These are phyloP conservation scores for Hippoglossus hippoglossus DNA, from an alignment of 2,797 vertebrate genomes.

Conservation along the genomic window DNA sequence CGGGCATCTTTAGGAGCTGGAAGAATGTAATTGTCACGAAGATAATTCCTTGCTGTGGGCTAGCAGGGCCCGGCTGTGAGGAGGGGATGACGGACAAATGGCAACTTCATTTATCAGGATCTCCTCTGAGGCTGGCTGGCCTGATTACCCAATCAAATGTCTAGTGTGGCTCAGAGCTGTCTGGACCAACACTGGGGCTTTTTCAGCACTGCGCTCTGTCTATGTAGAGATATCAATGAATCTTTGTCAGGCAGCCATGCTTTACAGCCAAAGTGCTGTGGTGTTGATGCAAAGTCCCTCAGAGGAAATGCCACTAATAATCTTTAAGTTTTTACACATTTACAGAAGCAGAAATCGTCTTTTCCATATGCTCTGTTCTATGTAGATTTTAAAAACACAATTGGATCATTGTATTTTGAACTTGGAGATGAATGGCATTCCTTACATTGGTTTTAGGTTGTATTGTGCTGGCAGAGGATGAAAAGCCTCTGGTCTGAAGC, in stretches of 20 bases:
- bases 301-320: constrained; percentile 30
- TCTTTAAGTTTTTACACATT: constrained; percentile 26
- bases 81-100: constrained; percentile 59
- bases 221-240: constrained; percentile 69
- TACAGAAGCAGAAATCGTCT: not conserved
- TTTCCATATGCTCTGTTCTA: constrained; percentile 24
- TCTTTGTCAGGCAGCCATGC: constrained; percentile 51
- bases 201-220: constrained; percentile 43
- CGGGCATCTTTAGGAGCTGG: constrained; percentile 59
- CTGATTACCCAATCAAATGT: constrained; percentile 75
- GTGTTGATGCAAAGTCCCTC: constrained; percentile 39
- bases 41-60: constrained; percentile 63
- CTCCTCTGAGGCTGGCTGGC: constrained; percentile 54
- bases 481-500: constrained; percentile 68
- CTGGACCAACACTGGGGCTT: constrained; percentile 49
- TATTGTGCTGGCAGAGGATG: constrained; percentile 61
- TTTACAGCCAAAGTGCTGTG: constrained; percentile 46
- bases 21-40: constrained; percentile 65
- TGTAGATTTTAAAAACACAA: constrained; percentile 41
- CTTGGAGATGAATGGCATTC: constrained; percentile 56
- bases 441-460: constrained; percentile 54
- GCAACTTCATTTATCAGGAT: constrained; percentile 72
- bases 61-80: constrained; percentile 30
- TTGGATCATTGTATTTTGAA: constrained; percentile 48
- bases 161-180: constrained; percentile 62